These are phyloP conservation scores for Oasisia sp. DNA, from an alignment of 2,888 invertebrate species.

Conservation along the genomic window DNA sequence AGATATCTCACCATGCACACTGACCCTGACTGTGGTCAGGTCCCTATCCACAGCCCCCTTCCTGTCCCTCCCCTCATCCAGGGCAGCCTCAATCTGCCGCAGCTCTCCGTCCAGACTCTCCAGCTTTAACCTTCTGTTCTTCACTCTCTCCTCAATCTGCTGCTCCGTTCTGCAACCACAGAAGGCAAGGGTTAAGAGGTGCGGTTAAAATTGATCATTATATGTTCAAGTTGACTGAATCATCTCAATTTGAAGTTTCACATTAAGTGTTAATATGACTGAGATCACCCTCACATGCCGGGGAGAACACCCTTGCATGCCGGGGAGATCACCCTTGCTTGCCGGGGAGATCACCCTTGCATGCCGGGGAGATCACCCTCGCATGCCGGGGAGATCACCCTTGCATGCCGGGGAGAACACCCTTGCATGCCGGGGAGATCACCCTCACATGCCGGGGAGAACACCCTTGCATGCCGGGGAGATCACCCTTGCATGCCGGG, in stretches of 20 bases:
- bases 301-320: too few relatives aligned
- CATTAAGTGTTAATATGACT: background rate
- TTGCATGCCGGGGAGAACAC: too few relatives aligned
- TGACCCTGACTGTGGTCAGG: slow-evolving; percentile 20
- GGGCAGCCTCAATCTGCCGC: slow-evolving; percentile 23
- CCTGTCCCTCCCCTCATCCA: slow-evolving; percentile 24
- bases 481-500: too few relatives aligned
- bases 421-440: too few relatives aligned
- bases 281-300: too few relatives aligned
- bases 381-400: too few relatives aligned
- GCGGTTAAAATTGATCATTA: background rate
- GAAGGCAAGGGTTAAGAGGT: background rate
- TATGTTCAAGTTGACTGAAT: background rate
- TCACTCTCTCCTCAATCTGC: slow-evolving; percentile 28
- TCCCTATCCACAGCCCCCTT: slow-evolving; percentile 24
- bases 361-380: too few relatives aligned
- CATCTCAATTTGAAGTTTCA: background rate
- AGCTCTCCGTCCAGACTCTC: slow-evolving; percentile 25
- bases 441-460: too few relatives aligned
- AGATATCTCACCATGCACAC: slow-evolving; percentile 24
- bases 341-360: too few relatives aligned
- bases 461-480: too few relatives aligned
- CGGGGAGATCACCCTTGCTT: too few relatives aligned
- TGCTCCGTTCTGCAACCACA: slow-evolving; percentile 22
- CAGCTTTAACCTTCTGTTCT: slow-evolving; percentile 22